Base-by-base conservation (phyloP, 2,113 vertebrate species). In the Macquaria ambigua region DNA sequence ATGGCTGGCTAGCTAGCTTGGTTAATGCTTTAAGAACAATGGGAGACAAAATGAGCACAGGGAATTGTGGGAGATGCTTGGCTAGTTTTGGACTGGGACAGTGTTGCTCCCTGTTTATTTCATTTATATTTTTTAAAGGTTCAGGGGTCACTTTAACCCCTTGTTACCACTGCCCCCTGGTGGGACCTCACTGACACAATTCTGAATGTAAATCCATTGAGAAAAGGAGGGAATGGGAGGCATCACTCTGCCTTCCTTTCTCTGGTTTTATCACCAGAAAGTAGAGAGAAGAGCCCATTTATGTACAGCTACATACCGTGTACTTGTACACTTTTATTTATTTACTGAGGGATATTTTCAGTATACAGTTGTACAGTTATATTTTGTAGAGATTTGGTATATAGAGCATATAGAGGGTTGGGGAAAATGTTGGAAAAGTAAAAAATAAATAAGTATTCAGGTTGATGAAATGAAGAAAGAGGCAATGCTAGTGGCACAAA, bases 351-450 rank as follows among this genome's bases (percentile, higher is more conserved):
- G 90, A 93, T 96, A 93, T 95, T 95, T 96, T 96, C 92, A 93
- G 88, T 91, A 90, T 79, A 92, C 71, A 93, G 86, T 81, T 95
- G 89, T 96, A 95, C 88, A 94, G 90, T 83, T 95, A 79, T 95
- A 94, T 95, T 95, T 96, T 94, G 78, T 95, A 95, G 92, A 94
- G 75, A 92, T 93, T 94, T 95, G 84, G 85, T 93, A 94, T 93
- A 89, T 84, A 90, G 90, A 90, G 70, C 80, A 74, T 88, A 90
- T 92, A 84, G 71, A 77, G 11, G 52, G 82, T 64, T 14, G 31
- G 23, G 31, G 62, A 43, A 23, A 43, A 39, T 41, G 74, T 72
- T 70, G 28, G 37, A 34, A 18, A 78, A 70, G 72, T 16, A 48
- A 81, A 76, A 71, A 64, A 39, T n/a, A n/a, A n/a, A 55, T 1